Conservation (phyloP, 2,797 vertebrate genomes). For the Oreochromis mossambicus region DNA sequence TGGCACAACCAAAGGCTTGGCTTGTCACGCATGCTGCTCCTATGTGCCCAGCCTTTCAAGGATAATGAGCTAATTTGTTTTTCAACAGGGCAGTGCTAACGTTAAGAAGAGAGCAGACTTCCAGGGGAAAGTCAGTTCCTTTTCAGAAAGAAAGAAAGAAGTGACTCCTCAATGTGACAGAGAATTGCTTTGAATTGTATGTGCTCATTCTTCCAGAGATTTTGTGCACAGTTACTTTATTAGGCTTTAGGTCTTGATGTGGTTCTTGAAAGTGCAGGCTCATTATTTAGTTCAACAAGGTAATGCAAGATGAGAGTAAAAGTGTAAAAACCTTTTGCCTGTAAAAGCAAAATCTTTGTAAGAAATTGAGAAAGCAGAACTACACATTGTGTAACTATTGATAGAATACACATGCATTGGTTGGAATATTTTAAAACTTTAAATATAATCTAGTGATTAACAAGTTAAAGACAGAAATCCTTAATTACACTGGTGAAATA, state of each 20-base stretch:
- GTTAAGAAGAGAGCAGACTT: conserved; percentile 24
- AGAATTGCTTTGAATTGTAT: neutral
- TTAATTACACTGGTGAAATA: conserved; percentile 29
- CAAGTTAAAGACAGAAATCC: conserved; percentile 8
- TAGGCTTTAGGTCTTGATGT: neutral
- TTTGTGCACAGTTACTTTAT: neutral
- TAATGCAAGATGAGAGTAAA: neutral
- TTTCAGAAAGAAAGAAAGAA: neutral
- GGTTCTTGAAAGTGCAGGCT: neutral
- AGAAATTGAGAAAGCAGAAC: neutral
- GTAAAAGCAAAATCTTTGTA: neutral
- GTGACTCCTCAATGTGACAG: neutral
- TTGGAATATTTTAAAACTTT: neutral
- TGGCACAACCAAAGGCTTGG: conserved; percentile 66
- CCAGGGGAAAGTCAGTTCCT: conserved; percentile 5
- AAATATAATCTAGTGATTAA: neutral
- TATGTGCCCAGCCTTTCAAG: conserved; percentile 59
- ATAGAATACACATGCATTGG: neutral
- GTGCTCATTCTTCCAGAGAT: neutral
- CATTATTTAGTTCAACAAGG: neutral
- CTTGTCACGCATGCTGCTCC: conserved; percentile 54
- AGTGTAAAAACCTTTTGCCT: neutral
- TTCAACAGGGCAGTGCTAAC: conserved; percentile 40
- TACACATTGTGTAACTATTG: neutral
- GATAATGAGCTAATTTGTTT: conserved; percentile 75